Percentiles rank a stretch among this genome's conserved stretches.
These are phyloP conservation scores for Drosophila imparisetae DNA, from an alignment of 2,888 invertebrate species.

Conservation along the genomic window DNA sequence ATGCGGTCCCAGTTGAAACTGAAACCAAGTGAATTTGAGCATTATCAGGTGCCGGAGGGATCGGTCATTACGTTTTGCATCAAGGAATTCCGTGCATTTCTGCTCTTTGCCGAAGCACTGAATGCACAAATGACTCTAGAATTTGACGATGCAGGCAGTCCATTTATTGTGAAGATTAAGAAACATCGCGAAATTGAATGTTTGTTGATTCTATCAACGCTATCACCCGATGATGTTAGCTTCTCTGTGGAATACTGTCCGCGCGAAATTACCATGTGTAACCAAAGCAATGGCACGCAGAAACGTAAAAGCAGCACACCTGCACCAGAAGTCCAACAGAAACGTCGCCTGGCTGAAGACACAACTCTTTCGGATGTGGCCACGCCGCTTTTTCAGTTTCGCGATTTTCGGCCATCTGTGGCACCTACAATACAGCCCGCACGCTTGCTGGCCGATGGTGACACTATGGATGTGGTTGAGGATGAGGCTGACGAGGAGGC, in stretches of 20 bases:
- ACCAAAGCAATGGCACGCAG: conserved; percentile 24
- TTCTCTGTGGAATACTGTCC: conserved; percentile 73
- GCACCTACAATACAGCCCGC: conserved; percentile 59
- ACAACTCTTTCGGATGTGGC: conserved; percentile 47
- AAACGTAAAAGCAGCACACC: conserved; percentile 67
- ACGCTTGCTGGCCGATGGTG: conserved; percentile 58
- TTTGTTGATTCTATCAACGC: conserved; percentile 91
- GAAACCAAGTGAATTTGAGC: conserved; percentile 84
- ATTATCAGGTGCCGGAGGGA: conserved; percentile 84
- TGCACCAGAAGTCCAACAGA: conserved; percentile 32
- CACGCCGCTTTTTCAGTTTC: conserved; percentile 64
- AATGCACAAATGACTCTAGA: conserved; percentile 89
- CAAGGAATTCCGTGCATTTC: conserved; percentile 92
- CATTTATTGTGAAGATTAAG: conserved; percentile 90
- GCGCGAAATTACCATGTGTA: conserved; percentile 57
- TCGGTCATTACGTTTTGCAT: conserved; percentile 93
- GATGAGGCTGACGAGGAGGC: conserved; percentile 59
- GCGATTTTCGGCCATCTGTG: conserved; percentile 33
- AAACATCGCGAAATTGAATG: conserved; percentile 91
- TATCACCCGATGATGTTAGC: conserved; percentile 82
- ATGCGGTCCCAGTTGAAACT: conserved; percentile 92
- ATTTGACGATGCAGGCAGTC: conserved; percentile 92
- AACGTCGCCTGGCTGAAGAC: conserved; percentile 56
- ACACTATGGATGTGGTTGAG: conserved; percentile 47
- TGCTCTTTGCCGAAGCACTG: conserved; percentile 91